Conservation (phyloP, 1,140 invertebrate species). For the Hermetia illucens region DNA sequence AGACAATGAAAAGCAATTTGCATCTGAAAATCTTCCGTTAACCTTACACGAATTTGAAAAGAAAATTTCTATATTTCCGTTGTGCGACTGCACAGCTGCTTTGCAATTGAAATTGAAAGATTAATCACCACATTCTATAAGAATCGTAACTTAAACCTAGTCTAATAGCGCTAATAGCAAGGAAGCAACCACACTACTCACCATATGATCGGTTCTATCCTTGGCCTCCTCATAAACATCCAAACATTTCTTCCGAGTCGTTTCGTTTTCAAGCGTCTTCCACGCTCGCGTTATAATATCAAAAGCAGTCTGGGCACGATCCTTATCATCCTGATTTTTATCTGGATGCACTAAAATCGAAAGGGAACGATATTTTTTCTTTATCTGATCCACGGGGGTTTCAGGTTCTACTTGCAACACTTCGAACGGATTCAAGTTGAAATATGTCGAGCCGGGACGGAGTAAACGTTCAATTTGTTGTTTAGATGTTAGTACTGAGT, state of each 20-base stretch:
- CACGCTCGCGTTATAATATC: conserved; percentile 94
- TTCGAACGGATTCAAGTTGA: conserved; percentile 93
- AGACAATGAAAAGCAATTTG: too few relatives aligned
- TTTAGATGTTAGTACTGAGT: conserved; percentile 62
- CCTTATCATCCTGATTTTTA: conserved; percentile 68
- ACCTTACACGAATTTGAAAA: too few relatives aligned
- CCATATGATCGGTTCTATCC: conserved; percentile 85
- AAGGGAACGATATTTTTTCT: conserved; percentile 91
- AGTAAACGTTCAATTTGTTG: conserved; percentile 90
- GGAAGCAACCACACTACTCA: conserved; percentile 29
- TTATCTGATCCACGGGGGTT: conserved; percentile 75
- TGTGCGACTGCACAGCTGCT: too few relatives aligned
- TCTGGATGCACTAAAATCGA: conserved; percentile 94
- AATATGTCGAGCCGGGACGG: conserved; percentile 86
- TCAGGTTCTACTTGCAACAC: conserved; percentile 91
- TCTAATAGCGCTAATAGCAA: conserved; percentile 4
- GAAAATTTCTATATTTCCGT: too few relatives aligned
- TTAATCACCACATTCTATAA: too few relatives aligned
- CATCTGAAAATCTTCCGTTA: too few relatives aligned
- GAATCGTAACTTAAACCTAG: too few relatives aligned
- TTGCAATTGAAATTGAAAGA: too few relatives aligned
- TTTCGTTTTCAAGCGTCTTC: conserved; percentile 91
- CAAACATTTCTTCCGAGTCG: conserved; percentile 83
- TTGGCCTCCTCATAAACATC: conserved; percentile 96
- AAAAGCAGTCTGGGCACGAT: conserved; percentile 87